These are phyloP conservation scores for Bolinopsis microptera DNA, from an alignment of 37 sponge, comb jelly and placozoan species.

Conservation along the genomic window DNA sequence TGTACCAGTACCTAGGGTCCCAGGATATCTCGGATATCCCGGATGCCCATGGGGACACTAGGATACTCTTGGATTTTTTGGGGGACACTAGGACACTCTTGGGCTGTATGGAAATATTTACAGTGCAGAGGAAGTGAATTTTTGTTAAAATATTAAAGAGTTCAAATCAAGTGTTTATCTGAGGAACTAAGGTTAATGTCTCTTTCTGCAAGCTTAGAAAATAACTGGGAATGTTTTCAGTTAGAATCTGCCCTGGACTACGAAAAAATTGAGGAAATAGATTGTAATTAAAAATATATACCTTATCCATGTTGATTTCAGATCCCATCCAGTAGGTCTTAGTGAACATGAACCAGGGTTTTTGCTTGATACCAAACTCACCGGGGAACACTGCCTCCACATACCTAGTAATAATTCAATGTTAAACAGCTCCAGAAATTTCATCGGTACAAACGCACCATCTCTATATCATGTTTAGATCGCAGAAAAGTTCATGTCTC, in stretches of 20 bases:
- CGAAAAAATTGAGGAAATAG: no score
- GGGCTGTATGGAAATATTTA: no score
- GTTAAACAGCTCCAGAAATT: neutral
- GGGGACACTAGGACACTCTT: neutral
- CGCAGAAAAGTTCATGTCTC: no score
- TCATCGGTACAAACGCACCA: neutral
- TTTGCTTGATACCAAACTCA: slow-evolving; percentile 85
- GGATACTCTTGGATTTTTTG: no score
- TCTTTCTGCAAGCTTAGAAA: no score
- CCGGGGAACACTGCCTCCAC: slow-evolving; percentile 90
- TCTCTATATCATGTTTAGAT: neutral
- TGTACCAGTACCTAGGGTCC: neutral
- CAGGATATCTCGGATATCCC: neutral
- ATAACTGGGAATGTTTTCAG: no score
- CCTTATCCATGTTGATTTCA: neutral
- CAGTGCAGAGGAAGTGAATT: no score
- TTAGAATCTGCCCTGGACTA: no score
- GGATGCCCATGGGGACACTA: neutral
- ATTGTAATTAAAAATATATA: no score
- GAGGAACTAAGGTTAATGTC: no score
- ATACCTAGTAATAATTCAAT: slow-evolving; percentile 80
- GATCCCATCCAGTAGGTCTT: slow-evolving; percentile 82
- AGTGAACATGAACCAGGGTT: slow-evolving; percentile 80
- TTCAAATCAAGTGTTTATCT: no score
- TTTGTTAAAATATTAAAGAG: no score